A percentile compares a stretch with the other conserved stretches of the same genome.
These are phyloP conservation scores for Bubo bubo DNA, from an alignment of 2,113 vertebrate species.

Conservation along the genomic window DNA sequence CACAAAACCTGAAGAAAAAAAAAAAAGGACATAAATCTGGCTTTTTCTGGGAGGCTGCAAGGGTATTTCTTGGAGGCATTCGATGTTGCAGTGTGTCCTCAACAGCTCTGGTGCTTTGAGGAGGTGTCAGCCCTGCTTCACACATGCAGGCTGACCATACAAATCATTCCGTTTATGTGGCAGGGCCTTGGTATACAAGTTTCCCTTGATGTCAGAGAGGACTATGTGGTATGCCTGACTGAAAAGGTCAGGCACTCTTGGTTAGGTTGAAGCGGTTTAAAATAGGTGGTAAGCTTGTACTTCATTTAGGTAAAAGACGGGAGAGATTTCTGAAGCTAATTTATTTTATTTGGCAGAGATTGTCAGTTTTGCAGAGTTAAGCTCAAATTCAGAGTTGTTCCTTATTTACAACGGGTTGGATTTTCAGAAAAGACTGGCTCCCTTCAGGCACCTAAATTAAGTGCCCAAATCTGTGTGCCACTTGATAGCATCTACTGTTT, in stretches of 20 bases:
- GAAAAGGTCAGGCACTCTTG: conserved; percentile 6
- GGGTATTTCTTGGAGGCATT: background rate
- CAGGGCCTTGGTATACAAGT: background rate
- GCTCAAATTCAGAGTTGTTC: background rate
- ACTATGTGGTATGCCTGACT: background rate
- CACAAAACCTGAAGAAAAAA: too few relatives aligned
- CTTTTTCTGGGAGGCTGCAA: background rate
- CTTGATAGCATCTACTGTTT: background rate
- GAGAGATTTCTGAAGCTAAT: background rate
- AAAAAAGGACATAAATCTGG: background rate
- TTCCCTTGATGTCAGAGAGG: background rate
- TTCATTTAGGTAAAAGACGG: background rate
- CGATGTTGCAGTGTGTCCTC: background rate
- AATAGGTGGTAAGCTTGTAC: background rate
- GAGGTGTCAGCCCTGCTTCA: background rate
- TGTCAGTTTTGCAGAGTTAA: background rate
- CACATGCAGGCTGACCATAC: background rate
- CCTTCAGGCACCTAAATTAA: background rate
- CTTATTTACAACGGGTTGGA: background rate
- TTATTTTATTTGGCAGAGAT: background rate
- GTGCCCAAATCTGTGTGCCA: background rate
- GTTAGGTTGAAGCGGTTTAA: background rate
- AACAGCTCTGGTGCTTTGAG: background rate
- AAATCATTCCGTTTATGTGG: background rate
- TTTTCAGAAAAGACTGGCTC: background rate